phyloP scores from a whole-genome alignment of 2,113 vertebrate species.

The Apaloderma vittatum region DNA sequence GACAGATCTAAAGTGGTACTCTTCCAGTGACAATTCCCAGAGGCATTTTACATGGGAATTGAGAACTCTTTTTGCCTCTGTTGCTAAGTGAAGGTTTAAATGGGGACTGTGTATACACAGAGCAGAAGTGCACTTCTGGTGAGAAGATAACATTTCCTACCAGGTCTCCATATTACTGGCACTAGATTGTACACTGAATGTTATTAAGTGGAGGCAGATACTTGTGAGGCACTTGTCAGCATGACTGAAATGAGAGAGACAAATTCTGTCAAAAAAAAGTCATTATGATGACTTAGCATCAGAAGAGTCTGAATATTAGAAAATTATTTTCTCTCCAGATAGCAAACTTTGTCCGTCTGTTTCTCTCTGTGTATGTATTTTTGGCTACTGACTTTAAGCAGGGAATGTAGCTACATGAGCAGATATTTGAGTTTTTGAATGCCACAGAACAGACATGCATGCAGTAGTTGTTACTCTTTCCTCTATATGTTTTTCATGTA shows the following conservation, averaged over 20 bases:
- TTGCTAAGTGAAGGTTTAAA: constrained; percentile 26
- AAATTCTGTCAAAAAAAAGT: not conserved
- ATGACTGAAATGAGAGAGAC: not conserved
- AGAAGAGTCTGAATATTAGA: not conserved
- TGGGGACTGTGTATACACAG: not conserved
- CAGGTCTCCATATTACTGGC: not conserved
- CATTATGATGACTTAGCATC: not conserved
- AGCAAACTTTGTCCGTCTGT: not conserved
- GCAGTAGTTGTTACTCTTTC: not conserved
- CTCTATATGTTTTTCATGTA: not conserved
- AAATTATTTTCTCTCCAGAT: not conserved
- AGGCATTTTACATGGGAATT: not conserved
- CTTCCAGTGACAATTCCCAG: not conserved
- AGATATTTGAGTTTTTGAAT: not conserved
- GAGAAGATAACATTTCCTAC: not conserved
- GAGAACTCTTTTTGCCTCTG: not conserved
- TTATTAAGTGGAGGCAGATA: not conserved
- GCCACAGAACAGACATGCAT: not conserved
- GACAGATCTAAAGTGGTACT: constrained; percentile 22
- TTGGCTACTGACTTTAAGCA: not conserved
- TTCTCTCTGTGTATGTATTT: not conserved
- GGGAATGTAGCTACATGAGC: not conserved
- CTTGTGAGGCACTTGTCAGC: not conserved
- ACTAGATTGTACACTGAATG: not conserved
- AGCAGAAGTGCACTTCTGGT: not conserved